phyloP scores from a whole-genome alignment of 2,888 invertebrate species.

The Steromphala cineraria region DNA sequence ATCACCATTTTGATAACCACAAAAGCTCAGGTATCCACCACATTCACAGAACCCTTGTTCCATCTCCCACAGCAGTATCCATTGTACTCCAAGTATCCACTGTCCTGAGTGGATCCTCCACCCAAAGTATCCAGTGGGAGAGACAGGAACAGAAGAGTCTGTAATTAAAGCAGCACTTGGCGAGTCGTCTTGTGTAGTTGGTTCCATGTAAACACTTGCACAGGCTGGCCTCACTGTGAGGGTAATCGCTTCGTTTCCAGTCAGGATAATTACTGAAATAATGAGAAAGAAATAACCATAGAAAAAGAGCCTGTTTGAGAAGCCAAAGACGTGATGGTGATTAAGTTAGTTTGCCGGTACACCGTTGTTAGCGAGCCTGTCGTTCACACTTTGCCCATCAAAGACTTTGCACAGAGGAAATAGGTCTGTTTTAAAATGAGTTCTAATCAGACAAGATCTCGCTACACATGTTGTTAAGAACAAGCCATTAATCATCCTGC shows the following conservation, averaged over 20 bases:
- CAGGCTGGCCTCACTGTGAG: neutral
- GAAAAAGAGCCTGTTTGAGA: neutral
- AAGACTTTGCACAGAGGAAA: neutral
- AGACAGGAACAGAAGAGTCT: too few species aligned
- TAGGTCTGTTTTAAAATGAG: neutral
- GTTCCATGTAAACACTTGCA: constrained; percentile 10
- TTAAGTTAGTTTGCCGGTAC: neutral
- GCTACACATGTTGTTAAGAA: too few species aligned
- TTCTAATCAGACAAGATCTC: neutral
- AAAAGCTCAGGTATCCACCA: too few species aligned
- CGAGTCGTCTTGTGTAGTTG: neutral
- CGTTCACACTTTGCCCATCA: neutral
- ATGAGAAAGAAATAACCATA: neutral
- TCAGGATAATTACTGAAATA: constrained; percentile 4
- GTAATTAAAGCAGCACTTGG: too few species aligned
- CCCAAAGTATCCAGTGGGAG: too few species aligned
- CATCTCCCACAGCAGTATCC: too few species aligned
- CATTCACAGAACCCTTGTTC: too few species aligned
- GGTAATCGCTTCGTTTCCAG: neutral
- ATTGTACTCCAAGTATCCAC: too few species aligned
- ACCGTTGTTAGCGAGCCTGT: neutral
- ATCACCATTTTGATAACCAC: too few species aligned
- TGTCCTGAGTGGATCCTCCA: too few species aligned
- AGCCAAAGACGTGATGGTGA: neutral
- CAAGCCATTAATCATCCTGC: too few species aligned